A percentile compares a stretch with the other conserved stretches of the same genome.
Conservation (phyloP, 1,140 invertebrate genomes). For the Coenobita brevimanus region DNA sequence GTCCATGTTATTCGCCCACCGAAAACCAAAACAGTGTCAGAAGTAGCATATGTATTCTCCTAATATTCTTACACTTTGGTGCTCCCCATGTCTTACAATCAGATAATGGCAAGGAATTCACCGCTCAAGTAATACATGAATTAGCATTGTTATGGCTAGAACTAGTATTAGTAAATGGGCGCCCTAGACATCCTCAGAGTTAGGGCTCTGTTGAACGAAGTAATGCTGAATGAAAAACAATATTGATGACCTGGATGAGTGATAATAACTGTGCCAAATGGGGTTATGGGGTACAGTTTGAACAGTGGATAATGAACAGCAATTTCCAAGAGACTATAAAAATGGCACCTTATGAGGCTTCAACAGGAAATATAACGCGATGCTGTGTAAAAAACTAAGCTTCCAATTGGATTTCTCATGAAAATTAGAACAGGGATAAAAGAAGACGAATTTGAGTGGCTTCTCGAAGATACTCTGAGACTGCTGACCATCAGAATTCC, state of each 20-base stretch:
- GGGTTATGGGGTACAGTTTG: too few species aligned
- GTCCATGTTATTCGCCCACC: not conserved
- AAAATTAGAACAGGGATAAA: too few species aligned
- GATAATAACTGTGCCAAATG: too few species aligned
- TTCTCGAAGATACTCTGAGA: not conserved
- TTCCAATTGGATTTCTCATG: not conserved
- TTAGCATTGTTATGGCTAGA: too few species aligned
- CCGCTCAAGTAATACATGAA: too few species aligned
- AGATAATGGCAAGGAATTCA: too few species aligned
- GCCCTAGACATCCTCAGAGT: not conserved
- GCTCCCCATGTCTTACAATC: slow-evolving; percentile 9
- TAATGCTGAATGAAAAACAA: not conserved
- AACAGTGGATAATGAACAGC: not conserved
- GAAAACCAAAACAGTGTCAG: not conserved
- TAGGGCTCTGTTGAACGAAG: slow-evolving; percentile 1
- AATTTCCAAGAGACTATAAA: not conserved
- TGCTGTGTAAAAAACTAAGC: not conserved
- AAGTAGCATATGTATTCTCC: not conserved
- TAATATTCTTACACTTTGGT: not conserved
- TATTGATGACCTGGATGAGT: not conserved
- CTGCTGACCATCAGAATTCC: not conserved
- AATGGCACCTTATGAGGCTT: too few species aligned
- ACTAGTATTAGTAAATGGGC: not conserved
- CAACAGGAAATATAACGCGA: too few species aligned
- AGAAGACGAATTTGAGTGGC: not conserved